Evolutionary conservation across 2,113 vertebrate genomes (phyloP), one percentile per base, ranked within the genome.

Genomic region (Cyphomyrus plagiostoma): DNA sequence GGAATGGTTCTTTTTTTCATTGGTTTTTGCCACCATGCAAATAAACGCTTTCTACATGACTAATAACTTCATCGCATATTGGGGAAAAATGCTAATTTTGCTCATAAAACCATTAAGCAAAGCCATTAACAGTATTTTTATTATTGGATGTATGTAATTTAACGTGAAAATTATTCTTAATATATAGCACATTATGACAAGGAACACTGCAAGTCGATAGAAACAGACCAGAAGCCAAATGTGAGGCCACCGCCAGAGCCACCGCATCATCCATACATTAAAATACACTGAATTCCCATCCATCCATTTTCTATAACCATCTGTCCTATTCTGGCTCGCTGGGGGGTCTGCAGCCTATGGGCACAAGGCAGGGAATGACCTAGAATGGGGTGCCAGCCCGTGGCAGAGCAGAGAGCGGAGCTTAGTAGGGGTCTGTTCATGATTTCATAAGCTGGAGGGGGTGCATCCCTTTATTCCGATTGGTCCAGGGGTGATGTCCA

Each of bases 21-120:
- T 48, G 62, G 56, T 86, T 74, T 70, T 89, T 70, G 46, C 82
- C n/a, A 87, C 7, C 74, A 17, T 39, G 84, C 84, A 89, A 89
- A 66, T 50, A 89, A 86, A 89, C 13, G 5, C 83, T 77, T 89
- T 86, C 82, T 85, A 86, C 52, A 48, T 86, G 84, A 74, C 56
- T 70, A 52, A 87, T 50, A 80, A 87, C 39, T 89, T 50, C 30
- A 39, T 30, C 30, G 17, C 39, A 58, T n/a, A 66, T 50, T 49
- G 39, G 17, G 26, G 48, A 87, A 87, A 53, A 53, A 50, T 35
- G 50, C 48, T 39, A 87, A 87, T 87, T 50, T 13, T 35, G 26
- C 85, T 52, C 30, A 35, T 56, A 53, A 87, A 87, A 21, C 50
- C 85, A 87, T 87, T 30, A 87, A 45, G 19, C 2, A 84, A 56